These are phyloP conservation scores for Avahi laniger DNA, from an alignment of 2,797 vertebrate genomes.

Conservation along the genomic window DNA sequence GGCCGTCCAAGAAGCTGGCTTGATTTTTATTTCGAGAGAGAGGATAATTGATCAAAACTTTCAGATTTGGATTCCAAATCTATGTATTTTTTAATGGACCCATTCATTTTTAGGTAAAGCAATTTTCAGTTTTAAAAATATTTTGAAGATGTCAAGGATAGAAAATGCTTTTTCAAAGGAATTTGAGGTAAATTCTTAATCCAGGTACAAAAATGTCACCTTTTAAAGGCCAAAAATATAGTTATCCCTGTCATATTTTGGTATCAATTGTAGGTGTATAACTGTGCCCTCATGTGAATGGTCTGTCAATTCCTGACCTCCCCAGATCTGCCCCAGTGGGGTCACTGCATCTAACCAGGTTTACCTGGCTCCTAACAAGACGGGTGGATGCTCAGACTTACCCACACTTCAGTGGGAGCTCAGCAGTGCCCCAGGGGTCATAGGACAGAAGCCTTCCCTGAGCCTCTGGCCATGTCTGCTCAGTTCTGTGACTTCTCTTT, in stretches of 20 bases:
- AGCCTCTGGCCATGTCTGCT: not conserved
- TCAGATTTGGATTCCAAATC: not conserved
- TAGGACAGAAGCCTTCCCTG: not conserved
- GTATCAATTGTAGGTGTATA: not conserved
- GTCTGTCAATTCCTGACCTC: not conserved
- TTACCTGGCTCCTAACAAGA: not conserved
- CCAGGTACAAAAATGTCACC: not conserved
- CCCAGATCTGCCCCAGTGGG: not conserved
- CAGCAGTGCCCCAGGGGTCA: accelerated
- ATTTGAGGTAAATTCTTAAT: not conserved
- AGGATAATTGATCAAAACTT: not conserved
- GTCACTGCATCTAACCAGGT: not conserved
- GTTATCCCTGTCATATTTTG: not conserved
- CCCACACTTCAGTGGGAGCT: not conserved
- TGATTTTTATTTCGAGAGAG: constrained; percentile 72
- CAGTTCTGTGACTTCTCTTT: not conserved
- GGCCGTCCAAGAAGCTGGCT: constrained; percentile 70
- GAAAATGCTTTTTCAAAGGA: not conserved
- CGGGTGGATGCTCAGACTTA: not conserved
- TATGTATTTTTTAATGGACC: constrained; percentile 5
- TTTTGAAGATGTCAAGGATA: not conserved
- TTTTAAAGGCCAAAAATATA: not conserved
- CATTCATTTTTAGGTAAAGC: not conserved
- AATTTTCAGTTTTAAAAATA: constrained; percentile 39
- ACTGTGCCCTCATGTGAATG: not conserved